phyloP scores from a whole-genome alignment of 2,797 vertebrate genomes.

The Phoeniculus purpureus region DNA sequence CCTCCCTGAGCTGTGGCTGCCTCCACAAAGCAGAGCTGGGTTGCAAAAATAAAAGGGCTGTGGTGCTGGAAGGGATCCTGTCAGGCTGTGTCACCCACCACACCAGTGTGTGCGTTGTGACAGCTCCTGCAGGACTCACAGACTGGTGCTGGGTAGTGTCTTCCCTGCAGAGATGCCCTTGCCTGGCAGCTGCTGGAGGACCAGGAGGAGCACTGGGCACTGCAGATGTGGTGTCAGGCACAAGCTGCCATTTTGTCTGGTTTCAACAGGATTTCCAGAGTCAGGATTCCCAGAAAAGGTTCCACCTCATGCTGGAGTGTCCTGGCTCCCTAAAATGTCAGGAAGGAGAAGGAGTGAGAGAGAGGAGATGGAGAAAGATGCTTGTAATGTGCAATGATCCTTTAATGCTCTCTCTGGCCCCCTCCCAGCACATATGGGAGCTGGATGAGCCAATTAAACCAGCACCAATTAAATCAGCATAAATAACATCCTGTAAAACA shows the following conservation, averaged over 20 bases:
- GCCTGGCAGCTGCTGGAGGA: neutral
- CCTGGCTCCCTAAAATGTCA: neutral
- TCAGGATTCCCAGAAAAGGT: neutral
- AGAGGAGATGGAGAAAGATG: neutral
- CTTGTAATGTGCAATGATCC: neutral
- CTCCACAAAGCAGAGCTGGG: neutral
- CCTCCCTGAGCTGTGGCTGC: neutral
- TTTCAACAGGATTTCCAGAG: neutral
- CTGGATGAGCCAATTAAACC: conserved; percentile 61
- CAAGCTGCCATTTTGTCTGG: neutral
- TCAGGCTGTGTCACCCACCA: neutral
- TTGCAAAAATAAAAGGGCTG: neutral
- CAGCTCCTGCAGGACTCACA: neutral
- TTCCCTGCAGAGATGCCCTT: neutral
- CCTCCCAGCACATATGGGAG: conserved; percentile 55
- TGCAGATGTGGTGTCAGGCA: neutral
- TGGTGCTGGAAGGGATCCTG: neutral
- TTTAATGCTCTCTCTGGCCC: conserved; percentile 62
- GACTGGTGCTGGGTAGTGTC: neutral
- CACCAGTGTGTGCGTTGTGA: fast-evolving
- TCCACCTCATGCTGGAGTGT: neutral
- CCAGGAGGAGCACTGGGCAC: neutral
- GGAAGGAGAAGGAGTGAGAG: neutral
- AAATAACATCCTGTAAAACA: conserved; percentile 52
- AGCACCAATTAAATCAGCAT: conserved; percentile 53